These are phyloP conservation scores for Tyria jacobaeae DNA, from an alignment of 2,888 invertebrate species.

Conservation along the genomic window DNA sequence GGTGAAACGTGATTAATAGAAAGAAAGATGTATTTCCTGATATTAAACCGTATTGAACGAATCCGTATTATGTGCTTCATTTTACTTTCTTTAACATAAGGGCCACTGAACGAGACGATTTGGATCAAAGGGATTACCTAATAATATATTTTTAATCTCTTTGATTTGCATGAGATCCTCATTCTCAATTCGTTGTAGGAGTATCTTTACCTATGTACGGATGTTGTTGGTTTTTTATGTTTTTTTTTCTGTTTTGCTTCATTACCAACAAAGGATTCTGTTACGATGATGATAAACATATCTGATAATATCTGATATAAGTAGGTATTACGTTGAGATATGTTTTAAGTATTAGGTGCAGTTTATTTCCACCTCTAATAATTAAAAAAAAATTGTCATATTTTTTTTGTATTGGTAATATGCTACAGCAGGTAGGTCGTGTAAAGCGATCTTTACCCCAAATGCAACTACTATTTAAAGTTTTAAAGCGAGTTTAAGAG, in stretches of 20 bases:
- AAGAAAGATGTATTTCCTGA: slow-evolving; percentile 36
- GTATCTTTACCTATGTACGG: slow-evolving; percentile 14
- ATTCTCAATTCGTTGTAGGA: slow-evolving; percentile 22
- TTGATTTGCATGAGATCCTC: slow-evolving; percentile 37
- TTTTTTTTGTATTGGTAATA: too few species aligned
- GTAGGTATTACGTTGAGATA: too few species aligned
- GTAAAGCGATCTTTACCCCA: too few species aligned
- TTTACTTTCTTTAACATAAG: slow-evolving; percentile 29
- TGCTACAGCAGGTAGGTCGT: too few species aligned
- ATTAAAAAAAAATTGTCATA: too few species aligned
- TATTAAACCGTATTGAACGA: slow-evolving; percentile 41
- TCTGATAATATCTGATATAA: slow-evolving; percentile 15
- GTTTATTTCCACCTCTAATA: too few species aligned
- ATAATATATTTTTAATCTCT: slow-evolving; percentile 52
- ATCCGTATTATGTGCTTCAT: slow-evolving; percentile 29
- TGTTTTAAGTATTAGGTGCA: too few species aligned
- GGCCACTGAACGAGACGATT: slow-evolving; percentile 37
- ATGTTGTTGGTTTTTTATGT: slow-evolving; percentile 14
- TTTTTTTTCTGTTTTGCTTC: slow-evolving; percentile 6
- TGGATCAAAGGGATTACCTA: slow-evolving; percentile 43
- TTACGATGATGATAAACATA: too few species aligned
- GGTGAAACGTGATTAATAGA: slow-evolving; percentile 39
- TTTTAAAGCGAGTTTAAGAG: too few species aligned
- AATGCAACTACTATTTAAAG: too few species aligned
- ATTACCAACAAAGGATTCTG: slow-evolving; percentile 2